Evolutionary conservation across 2,113 vertebrate species (phyloP).

Genomic region (Hucho hucho): DNA sequence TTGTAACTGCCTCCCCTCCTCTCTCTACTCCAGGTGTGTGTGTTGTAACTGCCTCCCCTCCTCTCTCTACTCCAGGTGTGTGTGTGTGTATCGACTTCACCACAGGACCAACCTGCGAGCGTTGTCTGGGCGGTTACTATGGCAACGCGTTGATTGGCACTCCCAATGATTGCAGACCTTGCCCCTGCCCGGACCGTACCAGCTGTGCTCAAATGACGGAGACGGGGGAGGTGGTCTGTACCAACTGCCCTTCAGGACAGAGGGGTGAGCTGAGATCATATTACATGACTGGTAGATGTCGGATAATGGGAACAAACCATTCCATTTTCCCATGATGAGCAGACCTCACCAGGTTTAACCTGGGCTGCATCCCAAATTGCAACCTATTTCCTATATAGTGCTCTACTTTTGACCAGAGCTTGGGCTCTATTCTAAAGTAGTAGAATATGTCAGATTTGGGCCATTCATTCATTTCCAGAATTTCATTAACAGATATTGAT

Average conservation of each 20-base stretch:
- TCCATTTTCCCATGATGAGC: no score
- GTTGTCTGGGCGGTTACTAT: constrained; percentile 83
- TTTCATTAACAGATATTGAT: background rate
- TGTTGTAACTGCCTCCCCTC: background rate
- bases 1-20: no score
- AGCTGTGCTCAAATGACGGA: constrained; percentile 75
- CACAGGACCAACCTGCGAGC: constrained; percentile 82
- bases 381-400: no score
- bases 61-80: constrained; percentile 71
- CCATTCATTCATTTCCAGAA: no score
- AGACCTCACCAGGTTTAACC: no score
- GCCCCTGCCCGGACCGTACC: constrained; percentile 81
- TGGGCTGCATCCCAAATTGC: no score
- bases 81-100: constrained; percentile 86
- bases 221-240: constrained; percentile 84
- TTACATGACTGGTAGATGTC: background rate
- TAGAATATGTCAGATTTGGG: no score
- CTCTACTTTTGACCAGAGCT: no score
- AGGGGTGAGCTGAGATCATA: constrained; percentile 77
- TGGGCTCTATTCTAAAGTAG: no score
- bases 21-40: background rate
- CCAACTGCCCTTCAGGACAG: constrained; percentile 82
- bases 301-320: no score
- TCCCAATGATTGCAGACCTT: constrained; percentile 78
- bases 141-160: constrained; percentile 81